Base-by-base conservation (phyloP, 2,888 invertebrate genomes). In the Chrysomela aeneicollis region DNA sequence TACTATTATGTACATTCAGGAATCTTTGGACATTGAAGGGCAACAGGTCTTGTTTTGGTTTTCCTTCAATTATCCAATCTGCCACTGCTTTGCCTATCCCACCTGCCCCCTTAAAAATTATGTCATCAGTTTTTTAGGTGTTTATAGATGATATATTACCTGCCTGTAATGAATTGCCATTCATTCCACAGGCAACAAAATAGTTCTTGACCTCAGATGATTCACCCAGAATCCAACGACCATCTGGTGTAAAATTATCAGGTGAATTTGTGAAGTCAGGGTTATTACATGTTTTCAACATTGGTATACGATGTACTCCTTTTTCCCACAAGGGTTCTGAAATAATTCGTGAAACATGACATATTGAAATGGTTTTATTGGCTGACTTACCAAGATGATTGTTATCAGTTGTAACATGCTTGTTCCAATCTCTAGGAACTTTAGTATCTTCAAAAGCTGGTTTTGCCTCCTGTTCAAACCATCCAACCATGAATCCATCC, bases 101-200 rank as follows among this genome's bases (percentile, higher is more conserved):
- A 63, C 90, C 90, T 51, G 89, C 89, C n/a, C 88, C 88, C 79
- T 80, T 51, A 2, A 42, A 42, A 42, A 42, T 35, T 4, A 26
- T 5, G 4, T 26, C 26, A 26, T 26, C 26, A 42, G 15, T 42
- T 15, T 8, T 32, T 3, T 32, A 54, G 15, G 3, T 49, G 19
- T 17, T 21, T 22, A 26, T 42, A 46, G 46, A 49, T 49, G 52
- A 46, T 35, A 10, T 4, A 37, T 59, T 30, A 47, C 46, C 73
- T 89, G 89, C 46, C 73, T 89, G 89, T 49, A 90, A 81, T 9
- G 90, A 88, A 77, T 88, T 87, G 5, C 89, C 89, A 81, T 89
- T 89, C 88, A 90, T 89, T 22, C 91, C 91, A 64, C 88, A 88
- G 52, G 89, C 90, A n/a, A 90, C 88, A 80, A 87, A 90, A 78